phyloP scores from a whole-genome alignment of 1,140 invertebrate species.

The Leptinotarsa undecemlineata region DNA sequence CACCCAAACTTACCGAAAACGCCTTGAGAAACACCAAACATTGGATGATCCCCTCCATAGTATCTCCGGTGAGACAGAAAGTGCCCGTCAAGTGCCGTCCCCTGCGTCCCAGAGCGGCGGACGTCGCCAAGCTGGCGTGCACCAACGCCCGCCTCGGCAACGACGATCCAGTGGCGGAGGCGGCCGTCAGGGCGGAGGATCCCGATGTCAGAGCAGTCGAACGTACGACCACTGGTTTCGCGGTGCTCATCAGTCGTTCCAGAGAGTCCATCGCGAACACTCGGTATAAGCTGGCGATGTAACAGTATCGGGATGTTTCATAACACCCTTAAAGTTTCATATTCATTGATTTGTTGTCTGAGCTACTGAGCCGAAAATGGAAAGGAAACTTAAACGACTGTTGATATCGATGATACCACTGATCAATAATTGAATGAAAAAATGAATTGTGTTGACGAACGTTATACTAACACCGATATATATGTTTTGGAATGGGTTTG shows the following conservation, averaged over 20 bases:
- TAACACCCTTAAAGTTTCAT: too few species aligned
- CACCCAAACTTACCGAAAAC: constrained; percentile 76
- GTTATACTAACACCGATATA: too few species aligned
- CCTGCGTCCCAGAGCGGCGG: constrained; percentile 70
- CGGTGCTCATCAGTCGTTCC: constrained; percentile 73
- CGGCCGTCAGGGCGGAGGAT: constrained; percentile 61
- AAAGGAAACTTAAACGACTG: too few species aligned
- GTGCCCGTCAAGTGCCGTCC: constrained; percentile 81
- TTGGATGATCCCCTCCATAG: constrained; percentile 90
- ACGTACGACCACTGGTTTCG: constrained; percentile 57
- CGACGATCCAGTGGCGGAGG: constrained; percentile 52
- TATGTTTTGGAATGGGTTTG: too few species aligned
- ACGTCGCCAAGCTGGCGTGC: constrained; percentile 74
- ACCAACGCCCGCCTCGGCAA: constrained; percentile 70
- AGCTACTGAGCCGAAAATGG: too few species aligned
- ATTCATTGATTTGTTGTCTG: too few species aligned
- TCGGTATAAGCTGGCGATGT: neutral
- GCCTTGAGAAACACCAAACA: constrained; percentile 89
- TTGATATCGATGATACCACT: too few species aligned
- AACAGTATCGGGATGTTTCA: too few species aligned
- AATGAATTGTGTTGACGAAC: too few species aligned
- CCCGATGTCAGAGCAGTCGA: neutral
- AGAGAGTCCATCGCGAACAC: constrained; percentile 70
- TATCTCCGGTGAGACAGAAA: constrained; percentile 85
- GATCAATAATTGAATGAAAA: too few species aligned